phyloP scores from a whole-genome alignment of 1,140 invertebrate genomes.

The Stegodyphus dumicola region DNA sequence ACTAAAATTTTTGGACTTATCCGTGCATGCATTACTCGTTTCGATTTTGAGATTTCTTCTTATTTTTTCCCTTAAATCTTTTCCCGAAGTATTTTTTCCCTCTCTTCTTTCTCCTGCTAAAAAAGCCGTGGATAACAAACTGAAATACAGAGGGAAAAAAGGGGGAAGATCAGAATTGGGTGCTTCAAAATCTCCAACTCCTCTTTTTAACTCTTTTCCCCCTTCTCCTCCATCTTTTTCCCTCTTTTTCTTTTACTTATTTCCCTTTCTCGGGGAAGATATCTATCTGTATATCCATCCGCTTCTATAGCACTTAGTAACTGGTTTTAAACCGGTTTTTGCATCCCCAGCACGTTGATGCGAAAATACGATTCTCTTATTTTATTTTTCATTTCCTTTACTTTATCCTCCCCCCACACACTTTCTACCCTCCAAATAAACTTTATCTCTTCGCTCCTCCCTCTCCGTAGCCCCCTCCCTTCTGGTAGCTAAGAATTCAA shows the following conservation, averaged over 20 bases:
- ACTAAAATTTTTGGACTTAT: constrained; percentile 58
- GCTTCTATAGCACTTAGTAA: constrained; percentile 57
- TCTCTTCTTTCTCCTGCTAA: constrained; percentile 31
- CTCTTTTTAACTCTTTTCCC: background rate
- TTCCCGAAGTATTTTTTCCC: constrained; percentile 18
- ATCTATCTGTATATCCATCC: constrained; percentile 55
- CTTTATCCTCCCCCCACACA: background rate
- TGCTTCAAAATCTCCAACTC: constrained; percentile 55
- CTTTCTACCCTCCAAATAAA: constrained; percentile 35
- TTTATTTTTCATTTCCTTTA: constrained; percentile 22
- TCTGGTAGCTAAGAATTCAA: constrained; percentile 25
- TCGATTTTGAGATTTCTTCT: constrained; percentile 42
- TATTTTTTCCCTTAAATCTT: constrained; percentile 4
- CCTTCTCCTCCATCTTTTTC: background rate
- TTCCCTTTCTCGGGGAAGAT: constrained; percentile 34
- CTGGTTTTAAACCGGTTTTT: constrained; percentile 61
- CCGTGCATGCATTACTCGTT: constrained; percentile 60
- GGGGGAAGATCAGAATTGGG: constrained; percentile 40
- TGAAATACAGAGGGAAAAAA: constrained; percentile 35
- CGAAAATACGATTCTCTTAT: constrained; percentile 56
- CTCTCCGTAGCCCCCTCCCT: background rate
- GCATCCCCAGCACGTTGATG: constrained; percentile 60
- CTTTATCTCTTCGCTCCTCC: constrained; percentile 31
- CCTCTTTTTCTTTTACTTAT: constrained; percentile 38
- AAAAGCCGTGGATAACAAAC: constrained; percentile 60